These are phyloP conservation scores for Trisateles emortualis DNA, from an alignment of 2,888 invertebrate genomes.

Conservation along the genomic window DNA sequence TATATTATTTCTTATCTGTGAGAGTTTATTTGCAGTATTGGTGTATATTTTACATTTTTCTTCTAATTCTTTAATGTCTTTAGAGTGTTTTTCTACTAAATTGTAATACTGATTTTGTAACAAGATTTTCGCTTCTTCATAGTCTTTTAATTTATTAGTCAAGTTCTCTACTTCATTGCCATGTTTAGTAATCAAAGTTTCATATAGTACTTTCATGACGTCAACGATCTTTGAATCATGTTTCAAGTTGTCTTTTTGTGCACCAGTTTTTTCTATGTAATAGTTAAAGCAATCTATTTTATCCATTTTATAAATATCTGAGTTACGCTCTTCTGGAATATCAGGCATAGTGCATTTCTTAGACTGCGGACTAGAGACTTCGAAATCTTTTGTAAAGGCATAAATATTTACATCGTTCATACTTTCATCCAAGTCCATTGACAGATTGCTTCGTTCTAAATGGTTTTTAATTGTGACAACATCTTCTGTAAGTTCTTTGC, in stretches of 20 bases:
- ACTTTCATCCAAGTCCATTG: constrained; percentile 75
- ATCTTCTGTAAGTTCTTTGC: constrained; percentile 75
- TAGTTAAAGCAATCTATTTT: constrained; percentile 72
- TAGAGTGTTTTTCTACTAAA: constrained; percentile 50
- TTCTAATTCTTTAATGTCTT: constrained; percentile 55
- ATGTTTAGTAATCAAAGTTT: constrained; percentile 64
- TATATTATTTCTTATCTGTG: constrained; percentile 58
- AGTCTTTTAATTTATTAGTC: constrained; percentile 68
- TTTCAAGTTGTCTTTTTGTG: constrained; percentile 54
- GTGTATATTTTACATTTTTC: constrained; percentile 56
- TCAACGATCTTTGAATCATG: constrained; percentile 69
- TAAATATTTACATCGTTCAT: constrained; percentile 61
- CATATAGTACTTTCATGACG: constrained; percentile 73
- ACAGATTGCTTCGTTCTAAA: constrained; percentile 68
- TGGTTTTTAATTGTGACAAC: constrained; percentile 79
- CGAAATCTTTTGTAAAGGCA: constrained; percentile 51
- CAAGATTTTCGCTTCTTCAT: constrained; percentile 59
- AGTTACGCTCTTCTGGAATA: constrained; percentile 57
- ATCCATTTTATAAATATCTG: constrained; percentile 65
- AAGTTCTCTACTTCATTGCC: constrained; percentile 73
- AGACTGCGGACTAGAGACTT: constrained; percentile 40
- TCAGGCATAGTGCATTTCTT: constrained; percentile 56
- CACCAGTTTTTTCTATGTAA: constrained; percentile 65
- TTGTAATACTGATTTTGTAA: constrained; percentile 56
- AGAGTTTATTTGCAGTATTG: constrained; percentile 50